Conservation (phyloP, 2,113 vertebrate species). For the Tringa solitaria region DNA sequence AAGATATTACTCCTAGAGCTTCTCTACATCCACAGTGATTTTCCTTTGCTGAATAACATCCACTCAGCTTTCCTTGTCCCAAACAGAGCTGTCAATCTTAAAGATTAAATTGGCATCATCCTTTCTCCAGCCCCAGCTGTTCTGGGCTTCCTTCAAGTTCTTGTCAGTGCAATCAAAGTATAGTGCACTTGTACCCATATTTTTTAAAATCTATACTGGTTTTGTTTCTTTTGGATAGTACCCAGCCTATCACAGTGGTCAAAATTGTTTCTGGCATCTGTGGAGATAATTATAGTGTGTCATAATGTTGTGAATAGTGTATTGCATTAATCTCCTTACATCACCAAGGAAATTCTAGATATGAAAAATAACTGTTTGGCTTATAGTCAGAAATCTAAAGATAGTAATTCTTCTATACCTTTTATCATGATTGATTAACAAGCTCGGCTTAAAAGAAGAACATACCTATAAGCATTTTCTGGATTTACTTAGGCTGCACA, state of each 20-base stretch:
- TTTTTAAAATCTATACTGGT: not conserved
- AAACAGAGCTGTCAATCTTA: not conserved
- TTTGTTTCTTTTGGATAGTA: slow-evolving; percentile 6
- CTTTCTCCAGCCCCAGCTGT: not conserved
- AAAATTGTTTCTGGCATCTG: not conserved
- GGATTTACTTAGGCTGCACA: not conserved
- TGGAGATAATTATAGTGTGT: not conserved
- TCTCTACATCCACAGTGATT: slow-evolving; percentile 1
- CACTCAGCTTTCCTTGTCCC: not conserved
- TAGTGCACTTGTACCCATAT: not conserved
- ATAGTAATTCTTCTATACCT: not conserved
- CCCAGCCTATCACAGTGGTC: not conserved
- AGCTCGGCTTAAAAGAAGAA: not conserved
- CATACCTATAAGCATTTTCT: not conserved
- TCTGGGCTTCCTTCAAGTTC: not conserved
- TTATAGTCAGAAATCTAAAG: not conserved
- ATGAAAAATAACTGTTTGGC: not conserved
- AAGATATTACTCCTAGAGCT: not conserved
- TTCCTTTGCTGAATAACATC: not conserved
- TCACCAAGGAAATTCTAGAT: not conserved
- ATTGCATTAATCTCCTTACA: not conserved
- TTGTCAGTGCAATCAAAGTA: not conserved
- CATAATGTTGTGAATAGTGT: not conserved
- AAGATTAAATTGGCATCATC: slow-evolving; percentile 30
- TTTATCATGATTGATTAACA: not conserved